These are phyloP conservation scores for Tenebrio molitor DNA, from an alignment of 1,140 invertebrate species.

Conservation along the genomic window DNA sequence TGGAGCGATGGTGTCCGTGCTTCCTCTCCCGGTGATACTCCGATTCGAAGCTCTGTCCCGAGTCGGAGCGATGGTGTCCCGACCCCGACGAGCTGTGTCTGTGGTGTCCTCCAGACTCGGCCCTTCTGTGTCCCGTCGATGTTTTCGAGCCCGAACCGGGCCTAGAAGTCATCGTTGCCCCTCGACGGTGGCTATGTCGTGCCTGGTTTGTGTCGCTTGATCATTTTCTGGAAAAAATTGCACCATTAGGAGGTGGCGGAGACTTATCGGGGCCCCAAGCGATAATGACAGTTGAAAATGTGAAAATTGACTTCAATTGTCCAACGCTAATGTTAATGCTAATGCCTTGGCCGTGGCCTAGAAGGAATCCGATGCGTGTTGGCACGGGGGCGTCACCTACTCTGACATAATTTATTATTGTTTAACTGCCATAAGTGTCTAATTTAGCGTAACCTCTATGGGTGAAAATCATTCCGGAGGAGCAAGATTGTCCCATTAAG, in stretches of 20 bases:
- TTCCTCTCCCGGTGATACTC: slow-evolving; percentile 56
- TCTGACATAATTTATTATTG: neutral
- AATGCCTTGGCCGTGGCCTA: neutral
- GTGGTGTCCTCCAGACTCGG: slow-evolving; percentile 59
- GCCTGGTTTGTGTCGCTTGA: slow-evolving; percentile 16
- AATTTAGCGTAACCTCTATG: neutral
- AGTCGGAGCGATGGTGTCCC: slow-evolving; percentile 61
- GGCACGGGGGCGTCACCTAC: neutral
- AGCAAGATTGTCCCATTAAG: too few relatives aligned
- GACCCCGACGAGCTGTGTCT: slow-evolving; percentile 60
- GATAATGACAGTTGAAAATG: neutral
- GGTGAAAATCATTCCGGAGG: neutral
- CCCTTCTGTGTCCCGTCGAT: slow-evolving; percentile 59
- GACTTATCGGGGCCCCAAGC: neutral
- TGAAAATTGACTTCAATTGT: slow-evolving; percentile 7
- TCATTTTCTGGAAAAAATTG: slow-evolving; percentile 13
- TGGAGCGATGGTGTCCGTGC: slow-evolving; percentile 63
- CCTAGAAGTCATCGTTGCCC: slow-evolving; percentile 55
- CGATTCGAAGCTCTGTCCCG: slow-evolving; percentile 62
- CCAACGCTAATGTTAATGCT: neutral
- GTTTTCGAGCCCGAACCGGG: slow-evolving; percentile 57
- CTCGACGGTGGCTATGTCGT: slow-evolving; percentile 10
- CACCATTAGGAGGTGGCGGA: neutral
- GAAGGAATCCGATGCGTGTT: neutral
- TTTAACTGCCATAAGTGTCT: slow-evolving; percentile 1